Conservation (phyloP, 2,113 vertebrate genomes). For the Machaerirhynchus nigripectus region DNA sequence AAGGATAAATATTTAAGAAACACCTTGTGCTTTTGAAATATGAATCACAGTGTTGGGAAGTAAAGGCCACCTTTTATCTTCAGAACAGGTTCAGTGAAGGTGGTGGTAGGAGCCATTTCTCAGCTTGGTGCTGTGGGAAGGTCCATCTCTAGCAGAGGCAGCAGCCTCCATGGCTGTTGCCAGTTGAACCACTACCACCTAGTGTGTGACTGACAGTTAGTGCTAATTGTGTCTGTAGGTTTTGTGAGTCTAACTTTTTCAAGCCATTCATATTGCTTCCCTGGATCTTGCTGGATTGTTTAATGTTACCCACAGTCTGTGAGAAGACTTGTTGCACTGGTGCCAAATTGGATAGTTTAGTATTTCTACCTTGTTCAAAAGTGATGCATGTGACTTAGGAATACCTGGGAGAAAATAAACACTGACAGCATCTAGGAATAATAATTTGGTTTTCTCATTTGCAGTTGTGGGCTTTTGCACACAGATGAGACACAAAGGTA, state of each 20-base stretch:
- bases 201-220: neutral
- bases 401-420: neutral
- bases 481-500: neutral
- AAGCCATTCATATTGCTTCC: neutral
- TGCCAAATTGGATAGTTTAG: neutral
- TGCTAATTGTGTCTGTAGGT: neutral
- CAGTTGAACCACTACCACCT: neutral
- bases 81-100: neutral
- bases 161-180: accelerated
- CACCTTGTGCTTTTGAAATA: neutral
- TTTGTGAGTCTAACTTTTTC: neutral
- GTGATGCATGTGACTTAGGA: neutral
- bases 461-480: neutral
- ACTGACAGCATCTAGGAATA: neutral
- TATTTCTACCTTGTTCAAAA: neutral
- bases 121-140: neutral
- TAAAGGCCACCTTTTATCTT: neutral
- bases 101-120: accelerated
- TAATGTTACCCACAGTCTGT: neutral
- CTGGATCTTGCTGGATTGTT: neutral
- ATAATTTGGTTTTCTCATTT: neutral
- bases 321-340: neutral
- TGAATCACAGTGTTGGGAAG: neutral
- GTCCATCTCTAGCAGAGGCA: neutral
- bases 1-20: neutral